These are phyloP conservation scores for Erpobdella octoculata DNA, from an alignment of 2,888 invertebrate genomes.

Conservation along the genomic window DNA sequence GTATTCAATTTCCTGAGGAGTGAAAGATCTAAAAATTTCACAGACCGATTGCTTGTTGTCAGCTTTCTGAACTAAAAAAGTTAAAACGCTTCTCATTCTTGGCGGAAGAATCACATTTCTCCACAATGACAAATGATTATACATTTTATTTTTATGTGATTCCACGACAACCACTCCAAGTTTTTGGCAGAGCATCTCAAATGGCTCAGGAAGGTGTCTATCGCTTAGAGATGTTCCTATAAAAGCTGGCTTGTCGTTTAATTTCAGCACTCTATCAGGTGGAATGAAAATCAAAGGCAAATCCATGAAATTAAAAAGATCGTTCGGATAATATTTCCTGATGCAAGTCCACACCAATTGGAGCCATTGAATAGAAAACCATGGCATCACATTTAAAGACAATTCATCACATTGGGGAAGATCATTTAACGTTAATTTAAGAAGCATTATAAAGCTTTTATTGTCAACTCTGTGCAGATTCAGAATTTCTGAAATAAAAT, in stretches of 20 bases:
- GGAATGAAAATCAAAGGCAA: conserved; percentile 16
- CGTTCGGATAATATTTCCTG: neutral
- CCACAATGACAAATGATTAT: conserved; percentile 20
- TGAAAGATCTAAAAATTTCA: neutral
- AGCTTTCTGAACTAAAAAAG: neutral
- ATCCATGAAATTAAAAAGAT: neutral
- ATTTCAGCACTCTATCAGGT: neutral
- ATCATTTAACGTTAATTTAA: neutral
- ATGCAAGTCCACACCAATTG: conserved; percentile 14
- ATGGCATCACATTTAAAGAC: neutral
- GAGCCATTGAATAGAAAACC: conserved; percentile 22
- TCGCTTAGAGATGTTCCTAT: neutral
- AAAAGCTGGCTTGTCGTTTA: neutral
- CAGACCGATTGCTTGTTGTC: too few relatives aligned
- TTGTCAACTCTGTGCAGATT: neutral
- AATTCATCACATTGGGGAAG: neutral
- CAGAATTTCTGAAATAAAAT: too few relatives aligned
- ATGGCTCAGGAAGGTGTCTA: neutral
- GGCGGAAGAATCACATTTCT: conserved; percentile 16
- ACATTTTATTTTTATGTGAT: neutral
- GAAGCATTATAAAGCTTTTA: neutral
- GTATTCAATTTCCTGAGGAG: neutral
- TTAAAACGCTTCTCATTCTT: neutral
- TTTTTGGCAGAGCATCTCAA: neutral
- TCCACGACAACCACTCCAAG: conserved; percentile 23